Evolutionary conservation across 2,113 vertebrate species (phyloP), one percentile per base, ranked within the genome.

Genomic region (Meleagris gallopavo): DNA sequence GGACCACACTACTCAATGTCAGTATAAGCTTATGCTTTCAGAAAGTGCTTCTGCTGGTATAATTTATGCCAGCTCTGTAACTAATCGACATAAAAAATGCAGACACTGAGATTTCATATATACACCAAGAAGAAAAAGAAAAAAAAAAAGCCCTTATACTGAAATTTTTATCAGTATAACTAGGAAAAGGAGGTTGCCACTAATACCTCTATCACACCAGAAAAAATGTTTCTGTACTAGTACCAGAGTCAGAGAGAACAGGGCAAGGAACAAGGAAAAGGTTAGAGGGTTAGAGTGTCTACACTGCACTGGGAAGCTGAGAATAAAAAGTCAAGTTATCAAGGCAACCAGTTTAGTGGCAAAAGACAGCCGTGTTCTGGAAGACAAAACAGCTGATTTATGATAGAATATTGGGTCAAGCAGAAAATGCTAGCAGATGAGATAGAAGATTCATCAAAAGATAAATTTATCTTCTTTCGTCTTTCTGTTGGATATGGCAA

Each of bases 391-490:
- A 76, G 11, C 64, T 55, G 25, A 85, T 92, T 92, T 74, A 77
- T 30, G 29, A 91, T 6, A 58, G 11, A 34, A 29, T 66, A 84
- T 48, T 43, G 81, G 45, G 45, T 72, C 11, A 45, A 87, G 73
- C 34, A 88, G 7, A 93, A 76, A 70, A 67, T 36, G 61, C 66
- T 36, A 85, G 69, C 10, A 89, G 82, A 89, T 71, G 22, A 40
- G 52, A 86, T 0, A 62, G 41, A 50, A 95, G 67, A 95, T 20
- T 83, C 38, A 34, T 85, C 22, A 71, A 92, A 89, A 73, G 13
- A 88, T 29, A 84, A 79, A 64, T 77, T 58, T 77, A 60, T 88
- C 50, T 87, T 76, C 5, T 48, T 90, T 82, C 84, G 30, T 70
- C 45, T 55, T 89, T 87, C 48, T 83, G 32, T 29, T 88, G 65